Evolutionary conservation across 2,888 invertebrate species (phyloP).

Genomic region (Toxonevra muliebris): DNA sequence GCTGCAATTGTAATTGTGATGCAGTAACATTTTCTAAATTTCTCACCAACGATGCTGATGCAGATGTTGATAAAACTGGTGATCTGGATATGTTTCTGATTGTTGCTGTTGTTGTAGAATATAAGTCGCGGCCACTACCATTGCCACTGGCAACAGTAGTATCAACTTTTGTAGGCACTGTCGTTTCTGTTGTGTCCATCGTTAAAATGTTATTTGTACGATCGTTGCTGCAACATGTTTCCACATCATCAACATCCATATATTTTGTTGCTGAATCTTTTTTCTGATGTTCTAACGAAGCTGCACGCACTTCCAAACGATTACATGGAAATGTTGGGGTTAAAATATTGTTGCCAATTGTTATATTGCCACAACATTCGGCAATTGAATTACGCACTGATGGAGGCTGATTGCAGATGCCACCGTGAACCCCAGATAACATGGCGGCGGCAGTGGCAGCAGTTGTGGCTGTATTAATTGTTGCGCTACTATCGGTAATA

Average conservation of each 20-base stretch:
- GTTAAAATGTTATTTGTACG: slow-evolving; percentile 9
- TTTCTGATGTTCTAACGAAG: slow-evolving; percentile 38
- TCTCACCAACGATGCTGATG: slow-evolving; percentile 16
- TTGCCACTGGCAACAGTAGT: background rate
- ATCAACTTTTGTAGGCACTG: background rate
- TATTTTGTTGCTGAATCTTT: background rate
- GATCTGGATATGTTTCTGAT: slow-evolving; percentile 10
- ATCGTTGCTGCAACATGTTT: background rate
- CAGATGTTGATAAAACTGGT: slow-evolving; percentile 11
- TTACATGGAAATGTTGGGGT: slow-evolving; percentile 32
- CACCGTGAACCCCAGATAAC: slow-evolving; percentile 30
- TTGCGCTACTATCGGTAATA: slow-evolving; percentile 30
- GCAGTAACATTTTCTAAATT: slow-evolving; percentile 13
- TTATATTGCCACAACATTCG: slow-evolving; percentile 47
- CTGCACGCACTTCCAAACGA: slow-evolving; percentile 36
- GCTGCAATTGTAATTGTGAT: background rate
- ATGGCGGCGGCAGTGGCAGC: slow-evolving; percentile 13
- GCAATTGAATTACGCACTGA: slow-evolving; percentile 58
- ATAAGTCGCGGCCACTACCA: slow-evolving; percentile 9
- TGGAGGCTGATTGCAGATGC: slow-evolving; percentile 44
- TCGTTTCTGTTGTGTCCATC: slow-evolving; percentile 28
- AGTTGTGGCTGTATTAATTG: slow-evolving; percentile 26
- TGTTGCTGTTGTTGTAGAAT: background rate
- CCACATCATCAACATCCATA: slow-evolving; percentile 17
- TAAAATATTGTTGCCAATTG: slow-evolving; percentile 26